Percentiles rank a stretch among this genome's conserved stretches.
Conservation (phyloP, 2,888 invertebrate genomes). For the Spodoptera littoralis region DNA sequence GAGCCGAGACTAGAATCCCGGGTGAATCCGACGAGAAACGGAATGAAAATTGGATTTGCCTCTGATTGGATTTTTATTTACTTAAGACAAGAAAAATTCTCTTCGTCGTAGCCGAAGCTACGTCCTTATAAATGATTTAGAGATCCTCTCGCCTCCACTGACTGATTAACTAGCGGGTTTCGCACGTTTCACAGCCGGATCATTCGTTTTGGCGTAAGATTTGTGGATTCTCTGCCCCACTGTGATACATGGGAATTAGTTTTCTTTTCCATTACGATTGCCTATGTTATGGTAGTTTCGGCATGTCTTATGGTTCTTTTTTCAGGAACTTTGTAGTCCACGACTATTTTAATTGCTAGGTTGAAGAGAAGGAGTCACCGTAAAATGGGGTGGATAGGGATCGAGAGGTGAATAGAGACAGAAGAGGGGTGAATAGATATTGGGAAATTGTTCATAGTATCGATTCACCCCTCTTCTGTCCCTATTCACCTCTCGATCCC, state of each 20-base stretch:
- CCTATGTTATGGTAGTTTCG: not conserved
- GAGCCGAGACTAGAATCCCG: conserved; percentile 74
- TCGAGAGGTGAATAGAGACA: no score
- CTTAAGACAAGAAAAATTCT: conserved; percentile 89
- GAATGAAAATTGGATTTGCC: conserved; percentile 88
- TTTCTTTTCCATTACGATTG: conserved; percentile 29
- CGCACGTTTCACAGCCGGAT: conserved; percentile 45
- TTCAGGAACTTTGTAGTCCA: no score
- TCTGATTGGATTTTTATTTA: conserved; percentile 89
- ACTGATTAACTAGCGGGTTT: conserved; percentile 72
- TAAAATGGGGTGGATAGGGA: no score
- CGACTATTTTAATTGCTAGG: no score
- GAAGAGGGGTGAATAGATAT: no score
- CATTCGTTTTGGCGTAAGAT: conserved; percentile 41
- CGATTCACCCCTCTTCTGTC: no score
- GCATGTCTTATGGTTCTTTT: no score
- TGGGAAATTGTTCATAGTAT: no score
- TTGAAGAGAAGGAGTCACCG: no score
- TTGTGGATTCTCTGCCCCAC: conserved; percentile 34
- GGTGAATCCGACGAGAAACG: conserved; percentile 80
- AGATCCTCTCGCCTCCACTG: conserved; percentile 62
- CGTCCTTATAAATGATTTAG: conserved; percentile 87
- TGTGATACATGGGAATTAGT: conserved; percentile 42
- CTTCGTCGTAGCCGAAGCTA: conserved; percentile 65
- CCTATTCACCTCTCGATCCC: no score